Base-by-base conservation (phyloP, 2,797 vertebrate genomes). In the Sebastes cheni region DNA sequence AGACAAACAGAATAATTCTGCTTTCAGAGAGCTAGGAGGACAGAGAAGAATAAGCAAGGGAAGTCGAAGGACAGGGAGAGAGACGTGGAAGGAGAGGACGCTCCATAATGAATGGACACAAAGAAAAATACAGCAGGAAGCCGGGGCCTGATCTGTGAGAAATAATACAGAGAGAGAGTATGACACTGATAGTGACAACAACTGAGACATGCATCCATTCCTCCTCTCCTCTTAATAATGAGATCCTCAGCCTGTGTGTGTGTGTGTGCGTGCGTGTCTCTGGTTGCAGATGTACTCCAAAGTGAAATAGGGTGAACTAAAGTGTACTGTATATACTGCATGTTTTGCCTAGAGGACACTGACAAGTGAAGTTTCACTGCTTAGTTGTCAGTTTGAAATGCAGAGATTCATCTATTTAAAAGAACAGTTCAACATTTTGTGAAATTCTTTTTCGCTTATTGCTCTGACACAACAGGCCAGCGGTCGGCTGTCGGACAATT, bases 101-200 rank as follows among this genome's bases (percentile, higher is more conserved):
- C 67, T 72, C 80, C 69, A 81, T 78, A 75, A 86, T 82, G 70
- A 86, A 88, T 27, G 80, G 80, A 88, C 77, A 77, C 5, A 16
- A 36, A 68, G 70, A 77, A 68, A 77, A 70, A 42, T 36, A 50
- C 72, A 23, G 83, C 72, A 72, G 75, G 84, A 81, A 73, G 73
- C 60, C 16, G 27, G n/a, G 22, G 61, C 32, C 58, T 52, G 71
- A 77, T 67, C 69, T 69, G 72, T 68, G 59, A 74, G 62, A 67
- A 80, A 75, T 74, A 74, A 83, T 66, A 62, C 18, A 72, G 34
- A 74, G 67, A 67, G 62, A 55, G 67, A 77, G 74, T 36, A 55
- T 74, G 70, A 80, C 72, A 84, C 20, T 18, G 75, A 84, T 60
- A 34, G 6, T 75, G 75, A 74, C 65, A 85, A 68, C 6, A 68